Conservation (phyloP, 1,140 invertebrate species). For the Pteromalus puparum region DNA sequence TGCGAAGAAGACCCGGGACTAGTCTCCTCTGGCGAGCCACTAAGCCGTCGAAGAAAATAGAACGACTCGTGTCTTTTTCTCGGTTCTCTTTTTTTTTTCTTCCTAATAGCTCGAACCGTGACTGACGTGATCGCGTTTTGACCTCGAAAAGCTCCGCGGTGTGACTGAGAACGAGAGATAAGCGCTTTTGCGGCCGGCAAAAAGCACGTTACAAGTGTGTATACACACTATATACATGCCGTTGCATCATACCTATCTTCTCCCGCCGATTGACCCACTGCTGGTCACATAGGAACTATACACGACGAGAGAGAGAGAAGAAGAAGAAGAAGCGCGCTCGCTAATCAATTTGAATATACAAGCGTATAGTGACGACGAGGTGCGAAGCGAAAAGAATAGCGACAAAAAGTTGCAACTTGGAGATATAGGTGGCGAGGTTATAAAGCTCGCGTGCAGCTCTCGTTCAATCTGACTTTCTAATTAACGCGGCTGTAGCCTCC, state of each 20-base stretch:
- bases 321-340: background rate
- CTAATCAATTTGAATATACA: constrained; percentile 34
- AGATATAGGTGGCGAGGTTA: background rate
- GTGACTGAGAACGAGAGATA: background rate
- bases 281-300: background rate
- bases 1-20: background rate
- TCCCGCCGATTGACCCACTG: constrained; percentile 30
- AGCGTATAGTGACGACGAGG: background rate
- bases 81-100: background rate
- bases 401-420: background rate
- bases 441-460: background rate
- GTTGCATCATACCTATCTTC: constrained; percentile 28
- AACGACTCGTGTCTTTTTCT: background rate
- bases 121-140: no score
- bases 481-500: background rate
- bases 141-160: background rate
- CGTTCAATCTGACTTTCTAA: constrained; percentile 24
- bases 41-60: background rate
- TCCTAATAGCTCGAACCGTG: background rate
- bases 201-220: background rate
- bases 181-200: background rate
- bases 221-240: background rate
- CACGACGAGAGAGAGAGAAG: no score
- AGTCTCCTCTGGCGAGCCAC: background rate
- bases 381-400: background rate